phyloP scores from a whole-genome alignment of 2,113 vertebrate genomes.

The Gobiocypris rarus region DNA sequence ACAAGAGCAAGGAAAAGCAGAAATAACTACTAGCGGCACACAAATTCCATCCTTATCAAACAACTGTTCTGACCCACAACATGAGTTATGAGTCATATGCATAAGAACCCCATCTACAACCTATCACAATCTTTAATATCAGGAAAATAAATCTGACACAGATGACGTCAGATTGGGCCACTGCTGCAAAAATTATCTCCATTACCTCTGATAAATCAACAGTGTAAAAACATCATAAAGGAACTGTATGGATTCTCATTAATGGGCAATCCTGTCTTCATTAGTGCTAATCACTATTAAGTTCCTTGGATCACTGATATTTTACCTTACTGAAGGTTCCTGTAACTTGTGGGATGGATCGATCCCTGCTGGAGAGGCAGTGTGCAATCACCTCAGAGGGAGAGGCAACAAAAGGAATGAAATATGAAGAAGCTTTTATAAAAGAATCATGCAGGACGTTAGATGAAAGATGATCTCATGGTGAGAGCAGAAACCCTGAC shows the following conservation, averaged over 20 bases:
- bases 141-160: not conserved
- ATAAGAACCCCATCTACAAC: not conserved
- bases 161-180: not conserved
- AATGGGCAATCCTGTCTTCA: not conserved
- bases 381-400: slow-evolving; percentile 19
- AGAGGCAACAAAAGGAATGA: slow-evolving; percentile 65
- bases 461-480: slow-evolving; percentile 57
- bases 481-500: not conserved
- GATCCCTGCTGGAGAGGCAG: not conserved
- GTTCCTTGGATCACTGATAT: not conserved
- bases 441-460: slow-evolving; percentile 70
- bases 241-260: not conserved
- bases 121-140: too few relatives aligned
- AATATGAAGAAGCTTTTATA: slow-evolving; percentile 70
- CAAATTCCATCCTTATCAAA: not conserved
- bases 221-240: not conserved
- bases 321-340: not conserved
- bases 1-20: not conserved
- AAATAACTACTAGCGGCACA: not conserved
- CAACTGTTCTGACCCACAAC: not conserved
- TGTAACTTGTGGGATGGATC: too few relatives aligned
- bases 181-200: too few relatives aligned
- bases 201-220: too few relatives aligned
- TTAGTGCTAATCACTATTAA: not conserved
- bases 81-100: not conserved